These are phyloP conservation scores for Tineola bisselliella DNA, from an alignment of 2,888 invertebrate genomes.

Conservation along the genomic window DNA sequence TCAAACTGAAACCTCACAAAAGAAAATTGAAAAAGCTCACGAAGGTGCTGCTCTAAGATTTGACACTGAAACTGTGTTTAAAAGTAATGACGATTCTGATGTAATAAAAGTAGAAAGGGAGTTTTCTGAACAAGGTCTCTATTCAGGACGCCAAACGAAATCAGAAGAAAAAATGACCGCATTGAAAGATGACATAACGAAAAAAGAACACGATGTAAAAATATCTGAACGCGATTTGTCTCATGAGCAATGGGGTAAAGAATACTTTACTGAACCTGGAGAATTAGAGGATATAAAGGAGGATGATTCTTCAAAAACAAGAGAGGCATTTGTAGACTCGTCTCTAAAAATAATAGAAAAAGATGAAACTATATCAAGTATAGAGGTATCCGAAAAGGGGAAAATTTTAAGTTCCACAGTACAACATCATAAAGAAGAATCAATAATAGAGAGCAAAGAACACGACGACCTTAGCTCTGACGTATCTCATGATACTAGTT, in stretches of 20 bases:
- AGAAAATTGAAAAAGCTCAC: slow-evolving; percentile 62
- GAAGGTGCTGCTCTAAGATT: slow-evolving; percentile 58
- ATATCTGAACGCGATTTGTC: slow-evolving; percentile 62
- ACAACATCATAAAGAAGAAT: slow-evolving; percentile 58
- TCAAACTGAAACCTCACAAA: slow-evolving; percentile 59
- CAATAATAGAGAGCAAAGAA: slow-evolving; percentile 60
- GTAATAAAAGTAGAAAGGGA: slow-evolving; percentile 51
- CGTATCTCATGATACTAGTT: slow-evolving; percentile 56
- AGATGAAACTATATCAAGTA: slow-evolving; percentile 51
- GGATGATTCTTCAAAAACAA: slow-evolving; percentile 46
- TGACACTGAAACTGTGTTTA: slow-evolving; percentile 51
- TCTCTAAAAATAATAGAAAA: slow-evolving; percentile 54
- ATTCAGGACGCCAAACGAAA: slow-evolving; percentile 53
- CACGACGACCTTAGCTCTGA: slow-evolving; percentile 59
- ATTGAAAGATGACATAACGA: slow-evolving; percentile 55
- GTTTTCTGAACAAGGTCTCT: slow-evolving; percentile 56
- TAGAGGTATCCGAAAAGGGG: slow-evolving; percentile 57
- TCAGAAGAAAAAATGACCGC: slow-evolving; percentile 63
- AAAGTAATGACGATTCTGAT: slow-evolving; percentile 53
- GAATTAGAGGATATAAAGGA: slow-evolving; percentile 57
- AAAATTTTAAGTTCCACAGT: slow-evolving; percentile 54
- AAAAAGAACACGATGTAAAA: slow-evolving; percentile 59
- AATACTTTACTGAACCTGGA: slow-evolving; percentile 60
- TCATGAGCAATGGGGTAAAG: slow-evolving; percentile 65
- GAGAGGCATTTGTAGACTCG: slow-evolving; percentile 54